A percentile compares a stretch with the other conserved stretches of the same genome.
These are phyloP conservation scores for Ectobius pallidus DNA, from an alignment of 2,888 invertebrate genomes.

Conservation along the genomic window DNA sequence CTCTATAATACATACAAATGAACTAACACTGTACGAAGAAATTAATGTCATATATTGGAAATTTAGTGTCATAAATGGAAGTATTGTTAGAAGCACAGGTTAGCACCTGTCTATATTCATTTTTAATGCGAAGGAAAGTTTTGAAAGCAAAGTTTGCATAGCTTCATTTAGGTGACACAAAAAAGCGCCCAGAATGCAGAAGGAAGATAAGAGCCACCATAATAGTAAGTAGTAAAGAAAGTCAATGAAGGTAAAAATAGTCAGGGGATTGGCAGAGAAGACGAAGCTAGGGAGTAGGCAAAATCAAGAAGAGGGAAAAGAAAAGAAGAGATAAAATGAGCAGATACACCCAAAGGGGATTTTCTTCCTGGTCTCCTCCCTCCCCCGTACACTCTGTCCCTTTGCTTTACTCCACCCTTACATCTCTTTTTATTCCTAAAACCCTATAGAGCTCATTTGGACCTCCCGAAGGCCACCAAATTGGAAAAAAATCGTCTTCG, in stretches of 20 bases:
- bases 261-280: too few species aligned
- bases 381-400: not conserved
- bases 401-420: constrained; percentile 2
- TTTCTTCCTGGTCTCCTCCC: not conserved
- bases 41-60: too few species aligned
- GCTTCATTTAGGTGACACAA: not conserved
- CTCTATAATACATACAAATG: too few species aligned
- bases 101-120: not conserved
- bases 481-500: constrained; percentile 43
- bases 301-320: not conserved
- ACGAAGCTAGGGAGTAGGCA: not conserved
- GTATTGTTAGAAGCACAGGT: too few species aligned
- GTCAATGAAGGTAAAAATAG: constrained; percentile 4
- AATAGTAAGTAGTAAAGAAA: not conserved
- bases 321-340: not conserved
- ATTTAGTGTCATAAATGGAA: too few species aligned
- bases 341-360: constrained; percentile 18
- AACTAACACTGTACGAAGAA: too few species aligned
- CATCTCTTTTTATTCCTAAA: constrained; percentile 34
- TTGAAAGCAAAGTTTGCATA: not conserved
- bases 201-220: not conserved
- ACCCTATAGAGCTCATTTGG: constrained; percentile 43
- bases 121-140: not conserved
- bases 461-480: constrained; percentile 40
- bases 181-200: not conserved